phyloP scores from a whole-genome alignment of 2,797 vertebrate species.

The Acrocephalus scirpaceus region DNA sequence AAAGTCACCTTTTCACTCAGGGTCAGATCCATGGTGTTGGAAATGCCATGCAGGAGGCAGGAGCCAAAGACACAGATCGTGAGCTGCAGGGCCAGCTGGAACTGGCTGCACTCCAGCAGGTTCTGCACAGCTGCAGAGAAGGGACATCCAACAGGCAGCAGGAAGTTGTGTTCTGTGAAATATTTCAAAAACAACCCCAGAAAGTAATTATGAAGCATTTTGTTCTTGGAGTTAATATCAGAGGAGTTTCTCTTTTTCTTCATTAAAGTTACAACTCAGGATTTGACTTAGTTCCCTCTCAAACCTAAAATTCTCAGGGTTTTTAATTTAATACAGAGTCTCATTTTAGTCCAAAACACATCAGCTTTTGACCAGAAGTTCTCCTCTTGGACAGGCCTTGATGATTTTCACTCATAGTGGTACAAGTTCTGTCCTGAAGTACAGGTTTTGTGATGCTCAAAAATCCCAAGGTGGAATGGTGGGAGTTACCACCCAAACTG shows the following conservation, averaged over 20 bases:
- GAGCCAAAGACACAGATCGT: conserved; percentile 82
- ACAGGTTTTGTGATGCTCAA: not conserved
- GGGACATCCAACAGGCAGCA: conserved; percentile 77
- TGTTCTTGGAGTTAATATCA: not conserved
- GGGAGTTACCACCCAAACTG: not conserved
- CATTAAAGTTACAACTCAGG: not conserved
- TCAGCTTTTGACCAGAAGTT: not conserved
- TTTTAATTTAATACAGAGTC: not conserved
- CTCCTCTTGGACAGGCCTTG: not conserved
- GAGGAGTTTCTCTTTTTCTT: not conserved
- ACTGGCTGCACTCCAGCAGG: conserved; percentile 92
- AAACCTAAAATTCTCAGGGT: not conserved
- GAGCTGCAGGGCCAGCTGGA: conserved; percentile 87
- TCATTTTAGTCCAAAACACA: not conserved
- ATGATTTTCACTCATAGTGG: not conserved
- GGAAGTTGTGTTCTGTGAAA: conserved; percentile 74
- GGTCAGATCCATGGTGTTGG: conserved; percentile 83
- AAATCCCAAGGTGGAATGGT: not conserved
- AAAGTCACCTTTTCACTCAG: conserved; percentile 80
- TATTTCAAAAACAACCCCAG: not conserved
- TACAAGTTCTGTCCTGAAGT: not conserved
- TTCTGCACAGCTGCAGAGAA: conserved; percentile 84
- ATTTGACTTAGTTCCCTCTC: not conserved
- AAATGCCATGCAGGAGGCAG: conserved; percentile 86
- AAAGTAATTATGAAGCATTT: not conserved